A percentile compares a stretch with the other conserved stretches of the same genome.
phyloP scores from a whole-genome alignment of 35 echinoderm and acorn worm species.

The Ophioderma brevispina region DNA sequence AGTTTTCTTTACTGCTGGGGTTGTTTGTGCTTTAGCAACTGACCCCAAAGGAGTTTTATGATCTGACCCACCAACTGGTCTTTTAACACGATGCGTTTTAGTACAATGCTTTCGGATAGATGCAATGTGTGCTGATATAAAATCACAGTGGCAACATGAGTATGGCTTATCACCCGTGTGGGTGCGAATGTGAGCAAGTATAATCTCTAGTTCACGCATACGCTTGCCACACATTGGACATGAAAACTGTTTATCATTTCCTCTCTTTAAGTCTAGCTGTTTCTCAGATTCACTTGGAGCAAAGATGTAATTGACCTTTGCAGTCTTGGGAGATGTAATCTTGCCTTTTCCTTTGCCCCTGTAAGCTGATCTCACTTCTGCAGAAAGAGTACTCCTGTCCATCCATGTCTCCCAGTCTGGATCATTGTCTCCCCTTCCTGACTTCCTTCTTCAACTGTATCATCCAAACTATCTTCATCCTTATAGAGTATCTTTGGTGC shows the following conservation, averaged over 20 bases:
- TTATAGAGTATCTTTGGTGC: background rate
- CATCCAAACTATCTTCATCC: background rate
- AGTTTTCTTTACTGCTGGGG: background rate
- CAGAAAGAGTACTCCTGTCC: background rate
- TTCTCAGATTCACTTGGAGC: background rate
- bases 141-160: background rate
- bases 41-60: background rate
- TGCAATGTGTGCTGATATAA: background rate
- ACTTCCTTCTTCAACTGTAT: background rate
- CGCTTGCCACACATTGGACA: background rate
- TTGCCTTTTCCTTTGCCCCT: background rate
- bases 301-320: background rate
- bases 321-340: background rate
- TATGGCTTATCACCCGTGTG: background rate
- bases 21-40: background rate
- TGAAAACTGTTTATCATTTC: background rate
- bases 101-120: background rate
- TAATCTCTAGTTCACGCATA: background rate
- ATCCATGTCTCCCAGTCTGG: constrained; percentile 4
- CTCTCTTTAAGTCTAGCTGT: background rate
- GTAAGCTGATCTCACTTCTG: background rate
- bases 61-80: background rate
- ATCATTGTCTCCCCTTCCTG: constrained; percentile 4
- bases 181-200: background rate
- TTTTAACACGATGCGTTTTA: background rate